Evolutionary conservation across 2,113 vertebrate species (phyloP), one percentile per base, ranked within the genome.

Genomic region (Osmerus mordax): DNA sequence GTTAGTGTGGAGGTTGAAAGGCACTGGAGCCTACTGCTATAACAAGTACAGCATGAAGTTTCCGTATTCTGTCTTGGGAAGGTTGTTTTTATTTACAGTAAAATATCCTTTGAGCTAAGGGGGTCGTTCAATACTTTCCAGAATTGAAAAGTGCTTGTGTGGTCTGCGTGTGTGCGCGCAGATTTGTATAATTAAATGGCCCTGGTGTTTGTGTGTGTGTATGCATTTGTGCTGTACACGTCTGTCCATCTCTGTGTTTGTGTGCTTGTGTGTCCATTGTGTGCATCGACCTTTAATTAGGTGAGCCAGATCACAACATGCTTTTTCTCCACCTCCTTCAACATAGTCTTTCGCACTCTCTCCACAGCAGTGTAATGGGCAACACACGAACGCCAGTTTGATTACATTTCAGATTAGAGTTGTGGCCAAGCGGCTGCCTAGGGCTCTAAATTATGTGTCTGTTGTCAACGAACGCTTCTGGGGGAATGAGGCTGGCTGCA

Each of bases 361-460:
- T 58, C 55, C 15, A n/a, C 15, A 8, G 25, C 51, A 28, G 51
- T 25, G 8, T 1, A 15, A 52, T 52, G 19, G 5, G 41, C 18
- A 32, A 8, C 3, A 7, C 65, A 72, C 70, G 28, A 58, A 58
- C 4, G 55, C 15, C 55, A 1, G 16, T 58, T 58, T 18, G 55
- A 58, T 58, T 58, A 2, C 55, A 58, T 89, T 90, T 89, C 70
- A 68, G 80, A 84, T 89, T 79, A 75, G 75, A 81, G 78, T 71
- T 71, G 81, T 54, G 71, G 77, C 81, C 76, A 65, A 77, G 74
- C 69, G 69, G 56, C 54, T 74, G 64, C 81, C 54, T 76, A 36
- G 65, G 65, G 66, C 62, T 25, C 66, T 84, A 83, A 89, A 84
- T 90, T 85, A 84, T 78, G 69, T 69, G 56, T 51, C 82, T n/a